Base-by-base conservation (phyloP, 2,888 invertebrate species). In the Platerodrilus igneus region DNA sequence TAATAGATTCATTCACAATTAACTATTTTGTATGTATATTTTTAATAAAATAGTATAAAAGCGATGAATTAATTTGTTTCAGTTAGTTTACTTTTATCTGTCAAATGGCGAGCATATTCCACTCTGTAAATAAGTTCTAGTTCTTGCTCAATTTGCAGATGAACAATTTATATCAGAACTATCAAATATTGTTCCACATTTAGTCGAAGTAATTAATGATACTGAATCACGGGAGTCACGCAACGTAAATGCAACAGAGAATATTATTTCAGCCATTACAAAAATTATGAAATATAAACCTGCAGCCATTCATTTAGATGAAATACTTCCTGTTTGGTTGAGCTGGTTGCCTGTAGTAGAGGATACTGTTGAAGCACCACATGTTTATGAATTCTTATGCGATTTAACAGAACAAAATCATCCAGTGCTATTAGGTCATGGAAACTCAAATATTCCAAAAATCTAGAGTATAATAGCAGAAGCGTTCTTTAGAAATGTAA, bases 181-280 rank as follows among this genome's bases (percentile, higher is more conserved):
- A 62, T 87, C 88, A 38, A 87, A 91, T 65, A 86, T 87, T 18
- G 72, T 93, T 48, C 93, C 95, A 4, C 71, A 81, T 39, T 74
- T 97, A 48, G 81, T 91, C 36, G 83, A 89, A 59, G 78, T 90
- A 37, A 86, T 96, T 36, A 81, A 79, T 46, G 83, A 82, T 58
- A 84, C 91, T 0, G 85, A 86, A 57, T 77, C 92, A 5, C 79
- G 90, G 55, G 75, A 80, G 27, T 73, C 80, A 1, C 88, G 91
- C 59, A 94, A 95, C 66, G 71, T 86, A 7, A 89, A 84, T 64
- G 89, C 97, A 0, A 99, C 97, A 2, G 99, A 99, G 69, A 99
- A 99, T 66, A 95, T 94, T 9, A 95, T 99, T 53, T 88, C 96
- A n/a, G 97, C 99, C 2, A 86, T 97, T 39, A 86, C 95, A 30